phyloP scores from a whole-genome alignment of 1,140 invertebrate species.

The Brachionus manjavacas region DNA sequence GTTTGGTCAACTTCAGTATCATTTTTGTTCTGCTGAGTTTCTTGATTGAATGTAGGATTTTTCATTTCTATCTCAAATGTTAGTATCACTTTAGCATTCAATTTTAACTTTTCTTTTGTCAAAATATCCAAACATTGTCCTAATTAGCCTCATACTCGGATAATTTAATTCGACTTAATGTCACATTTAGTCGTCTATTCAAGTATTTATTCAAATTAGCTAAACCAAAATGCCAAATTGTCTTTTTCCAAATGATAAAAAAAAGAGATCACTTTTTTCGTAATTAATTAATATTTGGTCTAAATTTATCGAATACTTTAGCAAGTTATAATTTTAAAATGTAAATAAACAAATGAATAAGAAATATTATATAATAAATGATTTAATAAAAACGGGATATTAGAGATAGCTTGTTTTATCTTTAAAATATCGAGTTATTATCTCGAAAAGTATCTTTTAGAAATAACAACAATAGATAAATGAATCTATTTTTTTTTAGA shows the following conservation, averaged over 20 bases:
- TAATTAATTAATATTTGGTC: neutral
- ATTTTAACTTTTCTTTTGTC: neutral
- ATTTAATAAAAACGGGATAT: too few relatives aligned
- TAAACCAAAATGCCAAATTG: neutral
- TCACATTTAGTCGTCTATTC: neutral
- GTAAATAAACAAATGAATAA: too few relatives aligned
- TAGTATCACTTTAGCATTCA: neutral
- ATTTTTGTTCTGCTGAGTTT: neutral
- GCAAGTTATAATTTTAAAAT: too few relatives aligned
- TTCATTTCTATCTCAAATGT: neutral
- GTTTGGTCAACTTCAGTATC: neutral
- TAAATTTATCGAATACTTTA: too few relatives aligned
- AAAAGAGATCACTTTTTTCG: neutral
- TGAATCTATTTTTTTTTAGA: too few relatives aligned
- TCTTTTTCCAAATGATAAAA: neutral
- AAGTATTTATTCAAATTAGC: neutral
- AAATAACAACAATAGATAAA: too few relatives aligned
- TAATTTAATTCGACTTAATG: neutral
- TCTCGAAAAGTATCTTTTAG: too few relatives aligned
- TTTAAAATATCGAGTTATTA: too few relatives aligned
- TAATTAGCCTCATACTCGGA: neutral
- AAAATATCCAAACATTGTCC: neutral
- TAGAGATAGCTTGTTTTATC: too few relatives aligned
- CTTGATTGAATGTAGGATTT: neutral
- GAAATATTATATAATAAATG: too few relatives aligned